A percentile compares a stretch with the other conserved stretches of the same genome.
These are phyloP conservation scores for Crossocerus cetratus DNA, from an alignment of 2,888 invertebrate species.

Conservation along the genomic window DNA sequence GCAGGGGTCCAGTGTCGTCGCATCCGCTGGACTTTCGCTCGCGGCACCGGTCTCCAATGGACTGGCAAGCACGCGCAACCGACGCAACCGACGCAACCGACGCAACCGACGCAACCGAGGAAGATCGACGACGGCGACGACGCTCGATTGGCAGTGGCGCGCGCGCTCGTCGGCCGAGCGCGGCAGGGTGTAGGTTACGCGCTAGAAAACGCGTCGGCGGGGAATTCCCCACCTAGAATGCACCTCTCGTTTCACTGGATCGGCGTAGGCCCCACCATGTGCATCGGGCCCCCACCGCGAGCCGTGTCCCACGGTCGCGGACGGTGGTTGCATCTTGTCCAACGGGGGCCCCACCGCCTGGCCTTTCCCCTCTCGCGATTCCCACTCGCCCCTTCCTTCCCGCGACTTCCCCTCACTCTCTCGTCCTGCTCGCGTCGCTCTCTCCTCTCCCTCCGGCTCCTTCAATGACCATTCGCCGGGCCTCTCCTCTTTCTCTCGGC, in stretches of 20 bases:
- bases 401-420: constrained; percentile 5
- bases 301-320: constrained; percentile 6
- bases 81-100: too few relatives aligned
- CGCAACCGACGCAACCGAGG: not conserved
- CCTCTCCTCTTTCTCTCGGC: constrained; percentile 14
- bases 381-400: not conserved
- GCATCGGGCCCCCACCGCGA: constrained; percentile 16
- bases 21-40: constrained; percentile 66
- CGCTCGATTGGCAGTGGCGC: not conserved
- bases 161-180: constrained; percentile 3
- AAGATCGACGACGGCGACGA: not conserved
- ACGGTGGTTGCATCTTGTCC: constrained; percentile 41
- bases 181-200: constrained; percentile 60
- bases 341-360: constrained; percentile 22
- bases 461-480: not conserved
- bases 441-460: not conserved
- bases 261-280: constrained; percentile 54
- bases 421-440: not conserved
- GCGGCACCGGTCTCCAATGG: constrained; percentile 43
- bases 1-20: constrained; percentile 61
- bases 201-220: constrained; percentile 49
- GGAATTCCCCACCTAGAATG: constrained; percentile 63
- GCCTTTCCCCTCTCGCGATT: not conserved
- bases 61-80: constrained; percentile 13
- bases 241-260: constrained; percentile 58